Base-by-base conservation (phyloP, 2,888 invertebrate species). In the Fragum sueziense region DNA sequence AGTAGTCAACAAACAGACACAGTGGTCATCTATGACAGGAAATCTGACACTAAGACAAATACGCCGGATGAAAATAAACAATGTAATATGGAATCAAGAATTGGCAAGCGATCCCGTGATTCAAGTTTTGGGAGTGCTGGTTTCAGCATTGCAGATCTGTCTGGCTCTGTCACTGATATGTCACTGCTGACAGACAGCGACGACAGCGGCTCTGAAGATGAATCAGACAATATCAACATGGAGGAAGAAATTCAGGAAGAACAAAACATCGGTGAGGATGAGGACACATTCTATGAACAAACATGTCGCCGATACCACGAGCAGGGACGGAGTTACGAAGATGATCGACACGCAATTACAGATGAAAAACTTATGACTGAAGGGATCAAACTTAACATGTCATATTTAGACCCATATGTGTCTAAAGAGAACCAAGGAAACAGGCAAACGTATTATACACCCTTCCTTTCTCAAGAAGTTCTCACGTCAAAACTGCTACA, bases 231-330 rank as follows among this genome's bases (percentile, higher is more conserved):
- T 9, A 20, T 2, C 2, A 27, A 34, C 2, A n/a, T 25, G 3
- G 70, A 57, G 6, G 14, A 1, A 34, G 57, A 54, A 20, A 25
- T 41, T 20, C 14, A 41, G 9, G 25, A 34, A 4, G 54, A 33
- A 33, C 47, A 27, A 7, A 33, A 47, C 11, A 29, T 2, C 0
- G 6, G n/a, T 31, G 34, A 65, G 11, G n/a, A 3, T 3, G 72
- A 74, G n/a, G 47, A 41, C 17, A 57, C 81, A 22, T 82, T 76
- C 52, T 82, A 82, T 73, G 81, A 82, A 65, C 78, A 76, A 76
- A 82, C 78, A 51, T 70, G 70, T 52, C 71, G 69, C 27, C 57
- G 34, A 7, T 70, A 75, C 41, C 29, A n/a, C 17, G 68, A 61
- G 20, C 47, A 70, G n/a, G 52, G 27, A 33, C 22, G 25, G 3